phyloP scores from a whole-genome alignment of 1,140 invertebrate genomes.

The Nasonia vitripennis region DNA sequence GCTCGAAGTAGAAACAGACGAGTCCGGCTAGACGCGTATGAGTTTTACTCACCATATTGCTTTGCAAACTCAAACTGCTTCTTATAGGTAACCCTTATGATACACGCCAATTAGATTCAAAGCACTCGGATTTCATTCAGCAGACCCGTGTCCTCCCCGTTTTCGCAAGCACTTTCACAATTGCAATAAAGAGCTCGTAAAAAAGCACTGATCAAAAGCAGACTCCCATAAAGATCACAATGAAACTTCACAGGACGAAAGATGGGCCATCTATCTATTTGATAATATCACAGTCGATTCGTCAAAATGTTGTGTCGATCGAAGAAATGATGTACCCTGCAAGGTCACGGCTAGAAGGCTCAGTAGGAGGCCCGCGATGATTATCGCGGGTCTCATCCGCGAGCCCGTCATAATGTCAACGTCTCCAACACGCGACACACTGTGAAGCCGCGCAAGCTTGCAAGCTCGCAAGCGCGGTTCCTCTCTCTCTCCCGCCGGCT shows the following conservation, averaged over 20 bases:
- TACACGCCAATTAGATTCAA: background rate
- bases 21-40: background rate
- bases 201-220: too few relatives aligned
- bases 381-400: conserved; percentile 69
- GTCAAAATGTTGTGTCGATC: background rate
- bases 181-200: too few relatives aligned
- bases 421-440: conserved; percentile 41
- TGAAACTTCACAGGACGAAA: background rate
- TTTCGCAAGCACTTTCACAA: background rate
- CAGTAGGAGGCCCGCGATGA: conserved; percentile 66
- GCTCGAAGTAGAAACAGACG: background rate
- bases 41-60: background rate
- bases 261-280: background rate
- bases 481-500: conserved; percentile 2
- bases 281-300: background rate
- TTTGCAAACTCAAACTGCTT: background rate
- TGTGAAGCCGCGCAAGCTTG: conserved; percentile 6
- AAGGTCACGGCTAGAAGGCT: conserved; percentile 70
- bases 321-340: conserved; percentile 68
- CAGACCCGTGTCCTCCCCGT: background rate
- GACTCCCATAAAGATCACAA: background rate
- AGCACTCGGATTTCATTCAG: background rate
- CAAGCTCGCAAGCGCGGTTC: background rate
- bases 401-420: conserved; percentile 69
- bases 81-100: background rate